Base-by-base conservation (phyloP, 53 echinoderm and acorn worm species). In the Actinopyga echinites region DNA sequence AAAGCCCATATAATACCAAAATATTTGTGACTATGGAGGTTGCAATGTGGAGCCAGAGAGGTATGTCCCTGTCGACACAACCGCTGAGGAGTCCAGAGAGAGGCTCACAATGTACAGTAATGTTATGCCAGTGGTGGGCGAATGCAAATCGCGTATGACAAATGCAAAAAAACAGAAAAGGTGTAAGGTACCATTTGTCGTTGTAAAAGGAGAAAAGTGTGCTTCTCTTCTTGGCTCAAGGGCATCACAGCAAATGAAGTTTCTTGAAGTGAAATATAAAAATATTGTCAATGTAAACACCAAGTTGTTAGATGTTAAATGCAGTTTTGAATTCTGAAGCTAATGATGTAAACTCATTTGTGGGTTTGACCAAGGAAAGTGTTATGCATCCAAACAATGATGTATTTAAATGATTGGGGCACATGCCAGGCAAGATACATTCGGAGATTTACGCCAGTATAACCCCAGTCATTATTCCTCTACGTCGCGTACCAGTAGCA, bases 401-500 rank as follows among this genome's bases (percentile, higher is more conserved):
- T 44, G 84, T 87, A 11, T 87, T 91, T 53, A 44, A 59, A 28
- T 87, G 87, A 31, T 36, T 87, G 23, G 87, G 80, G 28, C 20
- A 80, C 37, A 79, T 89, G 85, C 86, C 80, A 36, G 87, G 79
- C 10, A 29, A 82, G 53, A 74, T 90, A 6, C 87, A 61, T 64
- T 66, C 84, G 9, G 69, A 88, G 35, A 79, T 57, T 7, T 63
- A 91, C 40, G 20, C 60, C 21, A 65, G 24, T 44, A 34, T 84
- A 2, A 43, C 57, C 21, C 91, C 87, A 22, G 85, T 87, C 1
- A 30, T 87, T 1, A 87, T 91, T 71, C 81, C 91, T 34, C 84
- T 82, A 5, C 56, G 66, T 31, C 55, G 85, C 42, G 84, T 87
- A 15, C 91, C 91, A 68, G 71, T 87, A 38, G 66, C 85, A 11